Conservation (phyloP, 2,888 invertebrate genomes). For the Hylaea fasciaria region DNA sequence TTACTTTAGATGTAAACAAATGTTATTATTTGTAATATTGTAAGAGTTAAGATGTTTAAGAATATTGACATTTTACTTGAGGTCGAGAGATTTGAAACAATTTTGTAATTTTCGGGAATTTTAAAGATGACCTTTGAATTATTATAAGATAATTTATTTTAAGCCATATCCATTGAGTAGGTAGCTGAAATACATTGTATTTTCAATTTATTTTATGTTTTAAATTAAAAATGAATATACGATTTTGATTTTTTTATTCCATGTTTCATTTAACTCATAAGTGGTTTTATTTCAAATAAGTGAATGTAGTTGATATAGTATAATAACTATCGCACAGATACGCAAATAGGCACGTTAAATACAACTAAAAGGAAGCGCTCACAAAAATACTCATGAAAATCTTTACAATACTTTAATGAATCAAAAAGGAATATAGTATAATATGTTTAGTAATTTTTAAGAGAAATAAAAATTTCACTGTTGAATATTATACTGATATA, state of each 20-base stretch:
- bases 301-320: too few relatives aligned
- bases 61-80: conserved; percentile 1
- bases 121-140: conserved; percentile 5
- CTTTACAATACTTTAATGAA: too few relatives aligned
- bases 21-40: conserved; percentile 16
- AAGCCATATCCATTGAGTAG: conserved; percentile 17
- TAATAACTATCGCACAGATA: too few relatives aligned
- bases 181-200: conserved; percentile 29
- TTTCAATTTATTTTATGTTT: conserved; percentile 26
- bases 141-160: conserved; percentile 24
- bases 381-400: too few relatives aligned
- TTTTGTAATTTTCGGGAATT: conserved; percentile 4
- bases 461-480: too few relatives aligned
- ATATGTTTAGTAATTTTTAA: too few relatives aligned
- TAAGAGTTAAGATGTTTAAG: conserved; percentile 3
- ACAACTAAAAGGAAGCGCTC: too few relatives aligned
- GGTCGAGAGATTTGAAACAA: conserved; percentile 14
- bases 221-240: conserved; percentile 33
- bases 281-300: too few relatives aligned
- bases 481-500: too few relatives aligned
- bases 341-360: too few relatives aligned
- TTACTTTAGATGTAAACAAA: conserved; percentile 30
- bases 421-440: too few relatives aligned
- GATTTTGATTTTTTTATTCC: conserved; percentile 32
- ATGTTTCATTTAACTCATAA: conserved; percentile 25